Evolutionary conservation across 1,140 invertebrate species (phyloP), one percentile per base, ranked within the genome.

Genomic region (Elymnias hypermnestra): DNA sequence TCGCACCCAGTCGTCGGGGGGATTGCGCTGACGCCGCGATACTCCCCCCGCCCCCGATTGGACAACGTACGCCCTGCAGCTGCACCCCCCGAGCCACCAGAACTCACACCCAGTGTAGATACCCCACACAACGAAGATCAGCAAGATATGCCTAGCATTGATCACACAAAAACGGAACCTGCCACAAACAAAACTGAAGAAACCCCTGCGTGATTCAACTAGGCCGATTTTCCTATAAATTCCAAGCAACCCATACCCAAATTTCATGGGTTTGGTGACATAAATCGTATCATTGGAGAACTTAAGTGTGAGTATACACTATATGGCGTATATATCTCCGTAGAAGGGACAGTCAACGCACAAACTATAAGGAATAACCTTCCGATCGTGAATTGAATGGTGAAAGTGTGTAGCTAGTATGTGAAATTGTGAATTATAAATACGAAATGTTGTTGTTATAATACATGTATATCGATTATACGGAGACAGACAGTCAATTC

Each of bases 1-100:
- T 85, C 81, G 78, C 81, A 84, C 81, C 81, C 81, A 75, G 77
- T 84, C 72, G 73, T 84, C 68, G 81, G 74, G 42, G 75, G 77
- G 43, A 79, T 79, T 58, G 70, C 81, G 72, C 81, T 84, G 81
- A 84, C 81, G 54, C 81, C 77, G 72, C 77, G 81, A 63, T 84
- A 84, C 55, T 81, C 81, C 53, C 81, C 77, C 57, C 74, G 76
- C 14, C 77, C 81, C 41, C 67, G 81, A 53, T 72, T 82, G 28
- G 81, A 84, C 59, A 63, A 76, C 59, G 64, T 76, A 45, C 66
- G 81, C 10, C 81, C 81, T 13, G 73, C 81, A 14, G 77, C 81
- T 39, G 81, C 81, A 33, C 77, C 77, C 3, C 81, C 77, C 9
- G 81, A 84, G 46, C 74, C 72, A 9, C 52, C 63, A 6, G 75